Evolutionary conservation across 2,797 vertebrate genomes (phyloP).

Genomic region (Orientallactaga sibirica): DNA sequence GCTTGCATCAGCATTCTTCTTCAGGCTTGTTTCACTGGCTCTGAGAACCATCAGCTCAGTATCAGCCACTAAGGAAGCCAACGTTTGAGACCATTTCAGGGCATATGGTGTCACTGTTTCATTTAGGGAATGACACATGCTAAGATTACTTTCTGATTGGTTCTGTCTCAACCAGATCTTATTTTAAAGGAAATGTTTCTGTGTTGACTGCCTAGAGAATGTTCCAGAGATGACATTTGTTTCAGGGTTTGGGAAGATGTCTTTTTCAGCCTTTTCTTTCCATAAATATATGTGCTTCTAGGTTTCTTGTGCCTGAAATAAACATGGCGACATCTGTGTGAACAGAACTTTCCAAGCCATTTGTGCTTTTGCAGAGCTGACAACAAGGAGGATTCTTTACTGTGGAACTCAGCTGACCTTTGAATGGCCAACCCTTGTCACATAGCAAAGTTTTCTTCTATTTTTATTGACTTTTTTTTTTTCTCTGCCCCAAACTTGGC

Average conservation of each 20-base stretch:
- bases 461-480: background rate
- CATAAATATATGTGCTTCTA: conserved; percentile 28
- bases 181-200: conserved; percentile 48
- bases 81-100: conserved; percentile 10
- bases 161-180: conserved; percentile 36
- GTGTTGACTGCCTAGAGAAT: conserved; percentile 31
- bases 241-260: conserved; percentile 31
- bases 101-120: conserved; percentile 2
- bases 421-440: background rate
- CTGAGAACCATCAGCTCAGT: background rate
- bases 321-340: background rate
- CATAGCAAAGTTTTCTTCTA: conserved; percentile 26
- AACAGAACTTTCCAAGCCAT: background rate
- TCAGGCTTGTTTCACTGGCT: background rate
- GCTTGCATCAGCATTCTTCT: conserved; percentile 74
- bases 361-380: background rate
- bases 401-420: conserved; percentile 25
- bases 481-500: background rate
- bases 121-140: conserved; percentile 43
- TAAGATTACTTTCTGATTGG: background rate
- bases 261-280: conserved; percentile 45
- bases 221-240: conserved; percentile 30
- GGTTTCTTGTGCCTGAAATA: conserved; percentile 43
- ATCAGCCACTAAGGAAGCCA: conserved; percentile 44
- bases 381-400: background rate